These are phyloP conservation scores for Fopius arisanus DNA, from an alignment of 1,140 invertebrate genomes.

Conservation along the genomic window DNA sequence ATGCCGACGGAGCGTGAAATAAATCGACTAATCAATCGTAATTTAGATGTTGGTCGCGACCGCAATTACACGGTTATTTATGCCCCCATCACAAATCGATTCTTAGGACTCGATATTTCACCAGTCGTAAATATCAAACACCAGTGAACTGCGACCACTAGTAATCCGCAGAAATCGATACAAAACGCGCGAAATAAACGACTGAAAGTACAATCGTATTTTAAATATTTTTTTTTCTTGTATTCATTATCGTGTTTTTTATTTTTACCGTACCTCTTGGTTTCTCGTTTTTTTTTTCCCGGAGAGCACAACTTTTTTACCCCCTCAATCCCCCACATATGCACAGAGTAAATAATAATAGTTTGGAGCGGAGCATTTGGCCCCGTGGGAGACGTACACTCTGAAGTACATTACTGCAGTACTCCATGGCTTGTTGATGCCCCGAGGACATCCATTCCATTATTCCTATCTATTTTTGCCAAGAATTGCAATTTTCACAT, in stretches of 20 bases:
- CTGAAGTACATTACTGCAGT: neutral
- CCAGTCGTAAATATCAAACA: conserved; percentile 24
- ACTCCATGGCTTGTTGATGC: neutral
- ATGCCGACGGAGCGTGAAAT: too few species aligned
- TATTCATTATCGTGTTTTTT: neutral
- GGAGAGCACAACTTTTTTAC: too few species aligned
- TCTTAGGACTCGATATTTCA: neutral
- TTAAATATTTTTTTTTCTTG: neutral
- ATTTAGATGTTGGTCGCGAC: too few species aligned
- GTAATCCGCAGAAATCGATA: conserved; percentile 45
- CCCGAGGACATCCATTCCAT: neutral
- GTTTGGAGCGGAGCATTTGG: neutral
- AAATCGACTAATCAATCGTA: too few species aligned
- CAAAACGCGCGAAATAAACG: neutral
- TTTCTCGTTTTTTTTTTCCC: neutral
- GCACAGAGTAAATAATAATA: neutral
- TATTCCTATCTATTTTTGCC: neutral
- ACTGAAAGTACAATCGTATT: neutral
- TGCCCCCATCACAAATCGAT: neutral
- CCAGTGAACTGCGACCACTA: conserved; percentile 45
- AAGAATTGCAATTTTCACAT: neutral
- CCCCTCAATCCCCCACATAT: too few species aligned
- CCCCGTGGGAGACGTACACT: neutral
- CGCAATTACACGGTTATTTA: neutral
- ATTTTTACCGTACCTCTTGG: neutral